phyloP scores from a whole-genome alignment of 2,888 invertebrate species.

The Acronicta leporina region DNA sequence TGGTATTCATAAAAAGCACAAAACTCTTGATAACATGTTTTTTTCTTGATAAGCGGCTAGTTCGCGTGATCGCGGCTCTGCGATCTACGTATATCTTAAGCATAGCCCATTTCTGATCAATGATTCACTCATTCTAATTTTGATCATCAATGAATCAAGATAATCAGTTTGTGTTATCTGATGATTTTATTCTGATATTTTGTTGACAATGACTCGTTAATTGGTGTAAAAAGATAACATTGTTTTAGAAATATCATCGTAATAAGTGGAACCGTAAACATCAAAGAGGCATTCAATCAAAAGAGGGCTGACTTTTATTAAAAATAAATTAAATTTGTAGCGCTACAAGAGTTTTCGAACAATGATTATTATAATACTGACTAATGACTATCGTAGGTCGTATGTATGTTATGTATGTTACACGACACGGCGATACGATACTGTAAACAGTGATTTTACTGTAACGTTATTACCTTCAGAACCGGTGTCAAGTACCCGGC shows the following conservation, averaged over 20 bases:
- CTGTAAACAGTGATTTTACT: constrained; percentile 35
- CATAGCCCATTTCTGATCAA: too few species aligned
- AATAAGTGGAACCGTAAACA: background rate
- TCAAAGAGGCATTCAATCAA: background rate
- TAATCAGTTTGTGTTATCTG: background rate
- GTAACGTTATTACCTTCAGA: constrained; percentile 92
- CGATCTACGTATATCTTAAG: too few species aligned
- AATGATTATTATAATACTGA: constrained; percentile 1
- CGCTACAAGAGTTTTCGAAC: background rate
- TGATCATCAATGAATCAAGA: too few species aligned
- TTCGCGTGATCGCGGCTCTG: too few species aligned
- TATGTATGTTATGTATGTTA: constrained; percentile 5
- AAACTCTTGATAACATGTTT: background rate
- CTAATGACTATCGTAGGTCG: background rate
- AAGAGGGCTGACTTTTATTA: background rate
- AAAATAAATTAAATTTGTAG: background rate
- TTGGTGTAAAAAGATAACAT: background rate
- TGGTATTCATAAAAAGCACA: background rate
- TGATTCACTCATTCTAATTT: too few species aligned
- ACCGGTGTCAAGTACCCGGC: constrained; percentile 99
- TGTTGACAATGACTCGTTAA: background rate
- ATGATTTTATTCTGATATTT: background rate
- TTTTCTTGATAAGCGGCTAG: too few species aligned
- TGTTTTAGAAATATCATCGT: background rate
- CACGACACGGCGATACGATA: constrained; percentile 20